Percentiles rank a stretch among this genome's conserved stretches.
Conservation (phyloP, 2,113 vertebrate species). For the Colius striatus region DNA sequence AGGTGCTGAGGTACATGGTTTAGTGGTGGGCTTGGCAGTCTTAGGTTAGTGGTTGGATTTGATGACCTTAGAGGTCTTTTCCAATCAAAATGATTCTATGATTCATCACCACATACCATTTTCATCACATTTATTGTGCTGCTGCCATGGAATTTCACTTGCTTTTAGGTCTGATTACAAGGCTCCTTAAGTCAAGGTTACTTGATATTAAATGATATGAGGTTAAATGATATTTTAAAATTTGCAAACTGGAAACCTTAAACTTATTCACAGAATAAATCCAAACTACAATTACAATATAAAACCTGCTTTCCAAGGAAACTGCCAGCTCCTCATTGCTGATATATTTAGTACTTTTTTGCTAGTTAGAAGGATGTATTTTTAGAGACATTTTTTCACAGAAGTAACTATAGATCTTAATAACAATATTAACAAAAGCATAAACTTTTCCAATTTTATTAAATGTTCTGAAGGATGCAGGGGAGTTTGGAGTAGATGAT, state of each 20-base stretch:
- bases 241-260: neutral
- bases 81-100: too few species aligned
- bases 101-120: rapidly evolving
- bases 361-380: neutral
- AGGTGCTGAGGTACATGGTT: too few species aligned
- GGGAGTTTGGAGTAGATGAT: too few species aligned
- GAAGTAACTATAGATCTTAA: neutral
- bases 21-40: too few species aligned
- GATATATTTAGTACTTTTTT: neutral
- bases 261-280: neutral
- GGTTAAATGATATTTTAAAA: neutral
- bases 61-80: too few species aligned
- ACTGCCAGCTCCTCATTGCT: neutral
- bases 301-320: neutral
- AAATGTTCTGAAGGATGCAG: neutral
- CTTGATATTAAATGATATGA: too few species aligned
- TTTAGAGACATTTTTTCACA: neutral
- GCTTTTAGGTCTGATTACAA: neutral
- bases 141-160: neutral
- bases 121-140: neutral
- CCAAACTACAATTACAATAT: neutral
- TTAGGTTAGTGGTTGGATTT: too few species aligned
- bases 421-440: neutral
- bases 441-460: neutral
- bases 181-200: neutral